These are phyloP conservation scores for Nomada fucata DNA, from an alignment of 2,888 invertebrate species.

Conservation along the genomic window DNA sequence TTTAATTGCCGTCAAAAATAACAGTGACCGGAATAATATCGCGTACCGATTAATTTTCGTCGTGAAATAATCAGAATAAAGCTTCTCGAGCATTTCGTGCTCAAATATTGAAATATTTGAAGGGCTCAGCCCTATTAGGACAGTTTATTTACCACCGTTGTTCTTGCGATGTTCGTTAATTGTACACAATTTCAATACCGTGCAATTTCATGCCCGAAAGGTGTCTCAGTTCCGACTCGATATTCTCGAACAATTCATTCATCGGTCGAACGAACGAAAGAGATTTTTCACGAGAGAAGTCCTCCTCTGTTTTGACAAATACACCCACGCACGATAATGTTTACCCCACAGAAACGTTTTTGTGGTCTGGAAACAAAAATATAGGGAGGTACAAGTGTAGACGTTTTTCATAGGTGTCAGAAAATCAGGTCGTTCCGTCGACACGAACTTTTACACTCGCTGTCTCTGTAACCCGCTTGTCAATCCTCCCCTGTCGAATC, in stretches of 20 bases:
- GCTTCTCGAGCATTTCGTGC: too few species aligned
- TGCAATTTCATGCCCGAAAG: not conserved
- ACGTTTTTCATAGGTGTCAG: not conserved
- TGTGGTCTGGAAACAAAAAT: too few species aligned
- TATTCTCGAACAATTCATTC: not conserved
- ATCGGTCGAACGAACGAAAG: not conserved
- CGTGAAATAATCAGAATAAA: too few species aligned
- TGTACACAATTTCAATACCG: not conserved
- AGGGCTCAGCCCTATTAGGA: too few species aligned
- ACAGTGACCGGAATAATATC: not conserved
- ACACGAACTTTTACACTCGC: constrained; percentile 20
- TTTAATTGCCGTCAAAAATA: not conserved
- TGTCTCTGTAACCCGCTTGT: constrained; percentile 8
- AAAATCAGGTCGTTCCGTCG: not conserved
- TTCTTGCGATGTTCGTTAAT: too few species aligned
- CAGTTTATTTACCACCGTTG: too few species aligned
- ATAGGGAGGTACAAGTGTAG: not conserved
- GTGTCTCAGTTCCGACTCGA: not conserved
- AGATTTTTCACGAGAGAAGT: not conserved
- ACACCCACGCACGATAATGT: not conserved
- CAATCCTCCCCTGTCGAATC: constrained; percentile 33
- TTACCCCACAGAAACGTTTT: not conserved
- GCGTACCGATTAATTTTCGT: too few species aligned
- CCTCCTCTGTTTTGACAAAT: not conserved
- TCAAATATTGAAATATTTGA: too few species aligned